Conservation (phyloP, 2,888 invertebrate species). For the Acanthosepion pharaonis region DNA sequence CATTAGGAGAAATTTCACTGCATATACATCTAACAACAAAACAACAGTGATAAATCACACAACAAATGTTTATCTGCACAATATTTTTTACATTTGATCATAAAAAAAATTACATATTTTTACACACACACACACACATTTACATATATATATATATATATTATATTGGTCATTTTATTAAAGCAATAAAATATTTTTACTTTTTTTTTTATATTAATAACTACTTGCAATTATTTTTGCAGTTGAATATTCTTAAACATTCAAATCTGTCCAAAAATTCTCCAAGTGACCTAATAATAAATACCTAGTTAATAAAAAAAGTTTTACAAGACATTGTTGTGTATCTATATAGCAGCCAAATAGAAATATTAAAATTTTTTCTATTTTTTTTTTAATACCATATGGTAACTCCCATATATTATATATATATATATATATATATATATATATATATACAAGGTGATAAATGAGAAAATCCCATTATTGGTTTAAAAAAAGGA, state of each 20-base stretch:
- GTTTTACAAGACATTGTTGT: too few species aligned
- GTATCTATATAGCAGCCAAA: too few species aligned
- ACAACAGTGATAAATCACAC: not conserved
- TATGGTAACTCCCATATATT: too few species aligned
- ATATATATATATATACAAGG: not conserved
- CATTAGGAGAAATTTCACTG: too few species aligned
- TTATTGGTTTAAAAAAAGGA: too few species aligned
- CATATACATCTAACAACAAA: not conserved
- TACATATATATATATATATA: not conserved
- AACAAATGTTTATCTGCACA: slow-evolving; percentile 33
- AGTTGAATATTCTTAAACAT: not conserved
- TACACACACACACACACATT: not conserved
- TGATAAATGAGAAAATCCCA: too few species aligned
- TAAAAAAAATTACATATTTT: not conserved
- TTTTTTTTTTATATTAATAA: not conserved
- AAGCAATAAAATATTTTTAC: not conserved
- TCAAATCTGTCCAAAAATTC: not conserved
- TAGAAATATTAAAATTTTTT: too few species aligned
- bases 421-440: too few species aligned
- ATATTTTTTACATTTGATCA: too few species aligned
- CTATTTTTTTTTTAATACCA: too few species aligned
- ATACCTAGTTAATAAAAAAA: too few species aligned
- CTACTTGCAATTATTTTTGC: not conserved
- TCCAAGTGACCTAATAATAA: not conserved
- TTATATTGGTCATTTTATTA: not conserved